phyloP scores from a whole-genome alignment of 2,797 vertebrate genomes.

The Podarcis lilfordi region DNA sequence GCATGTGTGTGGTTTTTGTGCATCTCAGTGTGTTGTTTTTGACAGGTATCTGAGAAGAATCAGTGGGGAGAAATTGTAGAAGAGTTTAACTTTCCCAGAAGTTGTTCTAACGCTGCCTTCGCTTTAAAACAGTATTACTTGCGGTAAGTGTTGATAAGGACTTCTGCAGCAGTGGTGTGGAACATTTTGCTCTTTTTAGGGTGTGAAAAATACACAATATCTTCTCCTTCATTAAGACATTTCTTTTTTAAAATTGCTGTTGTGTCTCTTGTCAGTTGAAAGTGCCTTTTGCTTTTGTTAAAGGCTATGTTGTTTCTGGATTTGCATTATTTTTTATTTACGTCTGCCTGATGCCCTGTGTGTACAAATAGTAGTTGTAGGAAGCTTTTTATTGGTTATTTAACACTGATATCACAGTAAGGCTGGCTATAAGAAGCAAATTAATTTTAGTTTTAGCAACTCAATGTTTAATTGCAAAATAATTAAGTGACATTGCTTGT shows the following conservation, averaged over 20 bases:
- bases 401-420: constrained; percentile 43
- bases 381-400: constrained; percentile 73
- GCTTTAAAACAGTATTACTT: constrained; percentile 99
- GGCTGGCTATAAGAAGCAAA: constrained; percentile 52
- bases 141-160: constrained; percentile 88
- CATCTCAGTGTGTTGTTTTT: constrained; percentile 73
- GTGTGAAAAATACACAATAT: constrained; percentile 48
- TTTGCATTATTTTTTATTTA: constrained; percentile 59
- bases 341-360: constrained; percentile 59
- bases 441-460: constrained; percentile 70
- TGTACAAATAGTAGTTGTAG: constrained; percentile 66
- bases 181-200: constrained; percentile 51
- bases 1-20: constrained; percentile 71
- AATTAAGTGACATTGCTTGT: constrained; percentile 67
- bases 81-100: constrained; percentile 98
- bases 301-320: constrained; percentile 30
- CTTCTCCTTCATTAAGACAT: constrained; percentile 35
- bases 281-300: constrained; percentile 45
- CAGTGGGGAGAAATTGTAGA: constrained; percentile 97
- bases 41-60: constrained; percentile 98
- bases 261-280: constrained; percentile 47
- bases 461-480: constrained; percentile 67
- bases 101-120: constrained; percentile 99
- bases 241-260: constrained; percentile 11
- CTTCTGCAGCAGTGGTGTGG: constrained; percentile 68